Conservation (phyloP, 2,797 vertebrate genomes). For the Tiaroga cobitis region DNA sequence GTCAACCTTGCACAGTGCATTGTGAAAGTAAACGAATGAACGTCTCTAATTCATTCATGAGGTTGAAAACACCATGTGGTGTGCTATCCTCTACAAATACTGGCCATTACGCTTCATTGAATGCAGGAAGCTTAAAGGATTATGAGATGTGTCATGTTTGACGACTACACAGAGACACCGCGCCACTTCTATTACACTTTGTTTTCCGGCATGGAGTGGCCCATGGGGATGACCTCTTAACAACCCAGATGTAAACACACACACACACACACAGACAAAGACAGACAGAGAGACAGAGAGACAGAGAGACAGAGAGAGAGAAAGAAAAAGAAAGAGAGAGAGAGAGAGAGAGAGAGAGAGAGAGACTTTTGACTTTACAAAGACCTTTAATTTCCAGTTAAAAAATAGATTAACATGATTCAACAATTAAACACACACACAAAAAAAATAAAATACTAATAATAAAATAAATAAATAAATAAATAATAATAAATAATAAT, state of each 20-base stretch:
- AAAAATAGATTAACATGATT: too few species aligned
- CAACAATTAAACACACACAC: too few species aligned
- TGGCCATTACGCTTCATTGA: not conserved
- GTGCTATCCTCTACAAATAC: constrained; percentile 7
- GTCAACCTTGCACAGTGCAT: not conserved
- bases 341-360: not conserved
- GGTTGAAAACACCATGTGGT: constrained; percentile 5
- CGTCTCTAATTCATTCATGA: not conserved
- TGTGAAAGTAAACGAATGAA: constrained; percentile 24
- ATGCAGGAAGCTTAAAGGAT: constrained; percentile 12
- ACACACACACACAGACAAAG: constrained; percentile 18
- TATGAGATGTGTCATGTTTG: constrained; percentile 22
- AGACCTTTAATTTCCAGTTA: too few species aligned
- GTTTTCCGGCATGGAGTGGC: not conserved
- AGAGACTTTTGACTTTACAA: too few species aligned
- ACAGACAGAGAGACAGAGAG: not conserved
- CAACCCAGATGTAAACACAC: constrained; percentile 14
- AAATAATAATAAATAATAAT: too few species aligned
- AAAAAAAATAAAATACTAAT: too few species aligned
- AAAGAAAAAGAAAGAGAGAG: too few species aligned
- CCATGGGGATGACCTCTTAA: constrained; percentile 36
- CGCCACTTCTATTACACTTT: not conserved
- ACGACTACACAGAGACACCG: constrained; percentile 11
- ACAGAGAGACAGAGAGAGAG: not conserved
- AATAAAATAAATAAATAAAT: too few species aligned